Percentiles rank a stretch among this genome's conserved stretches.
Evolutionary conservation across 1,140 invertebrate genomes (phyloP).

Genomic region (Heliconius melpomene): DNA sequence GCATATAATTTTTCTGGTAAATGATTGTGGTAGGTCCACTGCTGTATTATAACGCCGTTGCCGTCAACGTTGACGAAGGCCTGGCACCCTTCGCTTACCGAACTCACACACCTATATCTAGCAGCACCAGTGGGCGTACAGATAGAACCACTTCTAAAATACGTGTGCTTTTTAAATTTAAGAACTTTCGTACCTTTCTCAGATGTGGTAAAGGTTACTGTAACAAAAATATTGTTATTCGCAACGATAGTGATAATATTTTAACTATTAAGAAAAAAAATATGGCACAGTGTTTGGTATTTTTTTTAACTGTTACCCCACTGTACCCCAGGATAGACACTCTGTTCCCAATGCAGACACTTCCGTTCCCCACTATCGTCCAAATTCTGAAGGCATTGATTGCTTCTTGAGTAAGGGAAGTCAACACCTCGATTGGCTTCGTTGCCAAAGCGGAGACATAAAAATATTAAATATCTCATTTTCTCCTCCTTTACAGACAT

Average conservation of each 20-base stretch:
- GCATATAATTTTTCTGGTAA: background rate
- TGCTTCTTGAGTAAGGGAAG: too few species aligned
- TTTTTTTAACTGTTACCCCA: too few species aligned
- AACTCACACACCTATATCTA: background rate
- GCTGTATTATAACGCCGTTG: slow-evolving; percentile 3
- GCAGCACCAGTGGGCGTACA: background rate
- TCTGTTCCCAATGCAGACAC: too few species aligned
- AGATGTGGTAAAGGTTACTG: slow-evolving; percentile 6
- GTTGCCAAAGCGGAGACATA: too few species aligned
- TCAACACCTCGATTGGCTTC: too few species aligned
- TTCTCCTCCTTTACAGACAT: too few species aligned
- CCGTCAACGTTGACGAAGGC: background rate
- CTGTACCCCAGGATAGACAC: too few species aligned
- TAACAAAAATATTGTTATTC: slow-evolving; percentile 5
- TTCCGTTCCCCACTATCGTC: too few species aligned
- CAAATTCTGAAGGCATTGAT: too few species aligned
- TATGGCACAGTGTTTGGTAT: too few species aligned
- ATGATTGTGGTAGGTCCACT: background rate
- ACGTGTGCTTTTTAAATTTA: background rate
- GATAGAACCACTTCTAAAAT: background rate
- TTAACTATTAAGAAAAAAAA: too few species aligned
- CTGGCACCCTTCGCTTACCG: background rate
- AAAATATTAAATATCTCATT: too few species aligned
- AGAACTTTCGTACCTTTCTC: background rate
- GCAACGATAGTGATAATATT: background rate